These are phyloP conservation scores for Argya squamiceps DNA, from an alignment of 2,797 vertebrate species.

Conservation along the genomic window DNA sequence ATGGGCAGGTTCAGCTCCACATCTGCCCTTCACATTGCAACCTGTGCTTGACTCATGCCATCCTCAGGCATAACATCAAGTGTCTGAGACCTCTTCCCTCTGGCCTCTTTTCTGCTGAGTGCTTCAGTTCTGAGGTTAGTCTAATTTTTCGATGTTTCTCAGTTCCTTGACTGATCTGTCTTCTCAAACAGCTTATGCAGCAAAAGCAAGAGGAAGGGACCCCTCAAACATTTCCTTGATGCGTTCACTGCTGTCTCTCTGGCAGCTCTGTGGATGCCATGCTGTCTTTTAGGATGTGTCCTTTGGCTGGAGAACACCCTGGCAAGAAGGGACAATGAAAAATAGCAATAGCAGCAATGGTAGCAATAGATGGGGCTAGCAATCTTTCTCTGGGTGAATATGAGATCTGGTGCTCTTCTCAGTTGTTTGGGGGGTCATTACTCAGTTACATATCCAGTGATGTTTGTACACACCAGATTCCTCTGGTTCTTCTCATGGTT, in stretches of 20 bases:
- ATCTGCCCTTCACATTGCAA: background rate
- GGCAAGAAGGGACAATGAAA: background rate
- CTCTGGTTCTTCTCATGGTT: slow-evolving; percentile 2
- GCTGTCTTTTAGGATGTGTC: background rate
- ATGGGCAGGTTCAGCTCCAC: background rate
- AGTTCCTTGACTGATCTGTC: background rate
- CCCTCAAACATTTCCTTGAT: background rate
- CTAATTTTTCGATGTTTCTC: background rate
- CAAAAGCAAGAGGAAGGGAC: background rate
- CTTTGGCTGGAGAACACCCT: background rate
- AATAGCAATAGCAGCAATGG: background rate
- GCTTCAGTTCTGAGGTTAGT: background rate
- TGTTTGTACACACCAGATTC: background rate
- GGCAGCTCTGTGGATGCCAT: background rate
- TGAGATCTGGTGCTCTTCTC: slow-evolving; percentile 3
- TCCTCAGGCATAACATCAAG: background rate
- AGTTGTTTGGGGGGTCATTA: background rate
- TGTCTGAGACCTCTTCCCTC: background rate
- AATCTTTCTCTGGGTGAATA: slow-evolving; percentile 8
- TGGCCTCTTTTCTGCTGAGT: background rate
- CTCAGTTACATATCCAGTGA: background rate
- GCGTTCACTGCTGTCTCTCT: background rate
- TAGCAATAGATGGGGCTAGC: slow-evolving; percentile 49
- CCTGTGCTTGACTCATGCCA: background rate
- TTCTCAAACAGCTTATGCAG: background rate